Percentiles rank a stretch among this genome's conserved stretches.
Evolutionary conservation across 1,140 invertebrate species (phyloP).

Genomic region (Bombus superbus): DNA sequence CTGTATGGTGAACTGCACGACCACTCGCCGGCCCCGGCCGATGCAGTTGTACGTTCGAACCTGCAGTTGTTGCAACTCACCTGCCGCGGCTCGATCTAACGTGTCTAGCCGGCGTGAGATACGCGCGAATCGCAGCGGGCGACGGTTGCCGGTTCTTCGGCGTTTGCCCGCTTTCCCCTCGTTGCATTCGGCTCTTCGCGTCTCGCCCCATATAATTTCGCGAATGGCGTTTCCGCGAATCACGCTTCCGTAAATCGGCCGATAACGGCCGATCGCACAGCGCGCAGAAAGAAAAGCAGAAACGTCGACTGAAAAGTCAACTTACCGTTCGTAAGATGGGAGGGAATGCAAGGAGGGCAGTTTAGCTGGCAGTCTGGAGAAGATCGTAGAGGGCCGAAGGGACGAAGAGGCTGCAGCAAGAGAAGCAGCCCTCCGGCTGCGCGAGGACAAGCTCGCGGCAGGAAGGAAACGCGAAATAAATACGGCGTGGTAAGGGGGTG

Average conservation of each 20-base stretch:
- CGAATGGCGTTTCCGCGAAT: too few relatives aligned
- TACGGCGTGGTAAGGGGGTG: conserved; percentile 73
- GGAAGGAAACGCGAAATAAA: conserved; percentile 84
- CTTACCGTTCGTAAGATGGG: background rate
- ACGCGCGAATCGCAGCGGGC: background rate
- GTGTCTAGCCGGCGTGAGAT: conserved; percentile 21
- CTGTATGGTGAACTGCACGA: conserved; percentile 37
- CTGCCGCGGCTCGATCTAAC: conserved; percentile 39
- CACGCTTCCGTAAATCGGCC: too few relatives aligned
- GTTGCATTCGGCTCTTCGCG: too few relatives aligned
- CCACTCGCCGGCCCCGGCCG: background rate
- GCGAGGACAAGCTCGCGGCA: conserved; percentile 62
- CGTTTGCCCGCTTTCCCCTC: background rate
- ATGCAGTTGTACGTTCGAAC: conserved; percentile 22
- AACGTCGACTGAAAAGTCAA: background rate
- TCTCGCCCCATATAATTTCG: too few relatives aligned
- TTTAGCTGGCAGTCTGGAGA: conserved; percentile 28
- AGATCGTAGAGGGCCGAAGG: conserved; percentile 5
- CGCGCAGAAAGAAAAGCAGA: background rate
- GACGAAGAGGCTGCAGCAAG: conserved; percentile 33
- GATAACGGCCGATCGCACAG: too few relatives aligned
- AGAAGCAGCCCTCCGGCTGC: conserved; percentile 52
- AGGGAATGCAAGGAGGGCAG: background rate
- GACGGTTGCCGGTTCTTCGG: background rate
- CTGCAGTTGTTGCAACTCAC: conserved; percentile 46